These are phyloP conservation scores for Cheilosia vernalis DNA, from an alignment of 2,888 invertebrate species.

Conservation along the genomic window DNA sequence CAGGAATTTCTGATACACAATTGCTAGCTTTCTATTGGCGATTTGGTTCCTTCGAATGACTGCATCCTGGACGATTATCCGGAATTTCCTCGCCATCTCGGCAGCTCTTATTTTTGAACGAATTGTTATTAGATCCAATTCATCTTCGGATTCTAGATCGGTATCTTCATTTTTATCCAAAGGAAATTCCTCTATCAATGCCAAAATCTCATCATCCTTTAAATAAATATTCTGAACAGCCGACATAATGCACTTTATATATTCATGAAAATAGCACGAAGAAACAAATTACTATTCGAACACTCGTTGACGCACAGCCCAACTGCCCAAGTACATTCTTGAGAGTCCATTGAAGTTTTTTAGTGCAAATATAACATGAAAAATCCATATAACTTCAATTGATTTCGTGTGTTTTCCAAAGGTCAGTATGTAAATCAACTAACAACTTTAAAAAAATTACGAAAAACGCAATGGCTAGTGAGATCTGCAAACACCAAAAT, in stretches of 20 bases:
- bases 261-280: neutral
- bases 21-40: slow-evolving; percentile 23
- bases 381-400: too few species aligned
- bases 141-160: slow-evolving; percentile 15
- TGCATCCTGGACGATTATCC: too few species aligned
- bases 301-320: neutral
- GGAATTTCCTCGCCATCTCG: slow-evolving; percentile 15
- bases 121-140: slow-evolving; percentile 10
- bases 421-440: too few species aligned
- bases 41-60: slow-evolving; percentile 28
- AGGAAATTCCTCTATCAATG: neutral
- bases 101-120: slow-evolving; percentile 14
- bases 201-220: slow-evolving; percentile 6
- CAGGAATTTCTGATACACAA: slow-evolving; percentile 27
- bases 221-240: slow-evolving; percentile 10
- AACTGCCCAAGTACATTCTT: too few species aligned
- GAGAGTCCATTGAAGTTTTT: too few species aligned
- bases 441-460: too few species aligned
- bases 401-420: too few species aligned
- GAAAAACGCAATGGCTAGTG: too few species aligned
- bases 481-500: too few species aligned
- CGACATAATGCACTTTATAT: slow-evolving; percentile 8
- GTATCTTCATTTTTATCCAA: slow-evolving; percentile 7
- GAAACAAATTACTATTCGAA: slow-evolving; percentile 2
- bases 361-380: too few species aligned